Conservation (phyloP, 2,888 invertebrate genomes). For the Andrena dorsata region DNA sequence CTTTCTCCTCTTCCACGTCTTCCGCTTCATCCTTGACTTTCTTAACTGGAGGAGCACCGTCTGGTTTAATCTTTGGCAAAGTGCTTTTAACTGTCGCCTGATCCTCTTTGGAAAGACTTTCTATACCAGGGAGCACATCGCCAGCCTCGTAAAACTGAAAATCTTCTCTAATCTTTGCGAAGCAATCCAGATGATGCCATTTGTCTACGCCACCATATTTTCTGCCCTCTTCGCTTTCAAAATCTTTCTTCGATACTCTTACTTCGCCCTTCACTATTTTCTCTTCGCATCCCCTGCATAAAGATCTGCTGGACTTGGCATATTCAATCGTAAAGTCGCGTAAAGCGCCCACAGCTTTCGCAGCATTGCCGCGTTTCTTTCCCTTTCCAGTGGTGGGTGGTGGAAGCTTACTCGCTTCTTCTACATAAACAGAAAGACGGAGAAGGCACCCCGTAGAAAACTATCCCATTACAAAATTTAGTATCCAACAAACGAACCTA, state of each 20-base stretch:
- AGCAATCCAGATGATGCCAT: constrained; percentile 97
- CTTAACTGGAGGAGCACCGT: constrained; percentile 88
- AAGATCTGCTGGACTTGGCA: constrained; percentile 93
- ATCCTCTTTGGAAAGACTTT: constrained; percentile 90
- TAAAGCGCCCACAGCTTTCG: constrained; percentile 81
- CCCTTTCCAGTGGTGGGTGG: constrained; percentile 85
- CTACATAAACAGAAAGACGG: constrained; percentile 45
- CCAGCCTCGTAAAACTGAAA: constrained; percentile 91
- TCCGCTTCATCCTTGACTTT: constrained; percentile 89
- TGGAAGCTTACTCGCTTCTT: constrained; percentile 52
- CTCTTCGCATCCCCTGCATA: constrained; percentile 93
- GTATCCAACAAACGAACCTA: constrained; percentile 86
- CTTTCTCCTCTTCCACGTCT: constrained; percentile 87
- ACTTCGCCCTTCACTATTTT: constrained; percentile 92
- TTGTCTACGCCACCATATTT: constrained; percentile 93
- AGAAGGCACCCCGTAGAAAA: not conserved
- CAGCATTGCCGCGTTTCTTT: constrained; percentile 85
- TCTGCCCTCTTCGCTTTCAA: constrained; percentile 91
- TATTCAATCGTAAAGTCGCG: constrained; percentile 93
- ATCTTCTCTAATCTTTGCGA: constrained; percentile 90
- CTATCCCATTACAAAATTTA: not conserved
- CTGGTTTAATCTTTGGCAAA: constrained; percentile 87
- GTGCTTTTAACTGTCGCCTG: constrained; percentile 87
- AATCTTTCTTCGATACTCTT: constrained; percentile 92
- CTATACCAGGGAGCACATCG: constrained; percentile 92